Base-by-base conservation (phyloP, 2,888 invertebrate species). In the Eutolmus rufibarbis region DNA sequence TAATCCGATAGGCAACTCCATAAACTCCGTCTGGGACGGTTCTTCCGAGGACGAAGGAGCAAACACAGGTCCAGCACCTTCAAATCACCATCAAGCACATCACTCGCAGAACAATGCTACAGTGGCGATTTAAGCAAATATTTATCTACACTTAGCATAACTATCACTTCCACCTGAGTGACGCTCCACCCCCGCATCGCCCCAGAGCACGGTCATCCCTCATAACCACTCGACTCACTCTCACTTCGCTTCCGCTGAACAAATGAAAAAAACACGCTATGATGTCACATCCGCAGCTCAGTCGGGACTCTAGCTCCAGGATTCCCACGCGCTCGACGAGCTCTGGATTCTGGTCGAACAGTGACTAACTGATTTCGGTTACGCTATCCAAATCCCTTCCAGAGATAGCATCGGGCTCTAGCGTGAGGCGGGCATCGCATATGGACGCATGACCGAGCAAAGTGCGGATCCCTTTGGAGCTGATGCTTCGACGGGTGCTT, bases 131-230 rank as follows among this genome's bases (percentile, higher is more conserved):
- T 82, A 82, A 82, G 37, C 57, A 57, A 82, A 82, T 82, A 82
- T 82, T 82, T 82, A 82, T 82, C 34, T 2, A 37, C 82, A 82
- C 82, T 82, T 82, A 82, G 19, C 82, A 82, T 34, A 57, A 57
- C 66, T 82, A 82, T 82, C 82, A 82, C 57, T 82, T 57, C 82
- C 57, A 57, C 82, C 82, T 82, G 57, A n/a, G 82, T n/a, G 82
- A 66, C 5, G 82, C 12, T 57, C 37, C 57, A 9, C 82, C 56
- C 82, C 57, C 56, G n/a, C 34, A 82, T 19, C 37, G 40, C n/a
- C 19, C 57, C 31, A 31, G 31, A 82, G 34, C 82, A 82, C 82
- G 16, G 3, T 37, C 82, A 66, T 57, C 5, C 82, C 40, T 76
- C 79, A 66, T 66, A 82, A 9, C 51, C 82, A 82, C 82, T 19